Conservation (phyloP, 1,140 invertebrate genomes). For the Magallana angulata region DNA sequence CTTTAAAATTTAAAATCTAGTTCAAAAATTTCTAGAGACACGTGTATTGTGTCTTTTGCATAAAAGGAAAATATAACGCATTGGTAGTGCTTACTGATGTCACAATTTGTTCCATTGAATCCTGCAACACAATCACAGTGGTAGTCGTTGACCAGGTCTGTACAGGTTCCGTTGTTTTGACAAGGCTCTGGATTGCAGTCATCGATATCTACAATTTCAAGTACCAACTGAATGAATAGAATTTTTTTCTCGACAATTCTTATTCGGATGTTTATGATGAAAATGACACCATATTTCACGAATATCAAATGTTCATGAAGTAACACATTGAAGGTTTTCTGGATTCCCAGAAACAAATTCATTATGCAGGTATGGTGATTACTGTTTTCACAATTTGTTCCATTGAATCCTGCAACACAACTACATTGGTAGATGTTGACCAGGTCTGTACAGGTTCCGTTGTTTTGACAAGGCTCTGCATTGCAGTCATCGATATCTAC, state of each 20-base stretch:
- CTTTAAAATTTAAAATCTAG: no score
- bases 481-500: neutral
- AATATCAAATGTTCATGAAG: no score
- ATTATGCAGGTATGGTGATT: no score
- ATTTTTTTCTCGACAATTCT: no score
- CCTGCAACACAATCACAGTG: neutral
- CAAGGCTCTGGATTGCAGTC: neutral
- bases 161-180: conserved; percentile 12
- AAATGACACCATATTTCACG: no score
- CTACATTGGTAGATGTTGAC: neutral
- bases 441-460: neutral
- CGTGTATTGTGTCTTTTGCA: neutral
- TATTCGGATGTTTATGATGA: no score
- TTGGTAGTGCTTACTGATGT: neutral
- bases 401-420: neutral
- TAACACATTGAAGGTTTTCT: no score
- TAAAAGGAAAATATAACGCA: no score
- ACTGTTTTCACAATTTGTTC: no score
- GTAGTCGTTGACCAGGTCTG: neutral
- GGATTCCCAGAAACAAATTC: no score
- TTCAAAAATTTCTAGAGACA: no score
- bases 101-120: neutral
- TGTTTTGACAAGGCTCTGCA: neutral
- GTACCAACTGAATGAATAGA: no score
- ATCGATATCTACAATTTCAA: neutral